phyloP scores from a whole-genome alignment of 2,888 invertebrate species.

The Sarcophaga carnaria region DNA sequence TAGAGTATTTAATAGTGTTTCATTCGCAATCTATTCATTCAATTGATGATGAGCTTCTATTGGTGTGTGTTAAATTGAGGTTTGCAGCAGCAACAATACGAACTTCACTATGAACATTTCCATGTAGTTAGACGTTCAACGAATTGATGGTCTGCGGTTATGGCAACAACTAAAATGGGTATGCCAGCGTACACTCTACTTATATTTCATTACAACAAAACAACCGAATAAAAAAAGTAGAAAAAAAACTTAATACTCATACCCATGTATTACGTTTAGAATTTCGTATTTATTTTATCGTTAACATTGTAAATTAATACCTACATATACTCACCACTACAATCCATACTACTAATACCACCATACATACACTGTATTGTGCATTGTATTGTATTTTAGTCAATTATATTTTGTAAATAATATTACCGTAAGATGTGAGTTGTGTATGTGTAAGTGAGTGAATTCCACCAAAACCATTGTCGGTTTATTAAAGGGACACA shows the following conservation, averaged over 20 bases:
- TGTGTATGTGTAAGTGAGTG: neutral
- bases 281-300: neutral
- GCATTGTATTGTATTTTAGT: neutral
- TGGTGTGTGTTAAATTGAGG: constrained; percentile 32
- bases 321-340: neutral
- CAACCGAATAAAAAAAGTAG: neutral
- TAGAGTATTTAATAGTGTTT: neutral
- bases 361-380: neutral
- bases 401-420: neutral
- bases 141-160: constrained; percentile 30
- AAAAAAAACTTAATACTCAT: neutral
- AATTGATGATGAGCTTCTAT: constrained; percentile 9
- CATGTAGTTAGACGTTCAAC: neutral
- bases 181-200: neutral
- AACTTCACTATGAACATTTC: neutral
- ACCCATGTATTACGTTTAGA: neutral
- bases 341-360: neutral
- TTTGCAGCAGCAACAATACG: constrained; percentile 2
- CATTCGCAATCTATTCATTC: neutral
- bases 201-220: too few relatives aligned
- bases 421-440: neutral
- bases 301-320: neutral
- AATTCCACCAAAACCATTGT: constrained; percentile 11
- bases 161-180: neutral
- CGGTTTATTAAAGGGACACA: constrained; percentile 30